These are phyloP conservation scores for Cabera pusaria DNA, from an alignment of 2,888 invertebrate genomes.

Conservation along the genomic window DNA sequence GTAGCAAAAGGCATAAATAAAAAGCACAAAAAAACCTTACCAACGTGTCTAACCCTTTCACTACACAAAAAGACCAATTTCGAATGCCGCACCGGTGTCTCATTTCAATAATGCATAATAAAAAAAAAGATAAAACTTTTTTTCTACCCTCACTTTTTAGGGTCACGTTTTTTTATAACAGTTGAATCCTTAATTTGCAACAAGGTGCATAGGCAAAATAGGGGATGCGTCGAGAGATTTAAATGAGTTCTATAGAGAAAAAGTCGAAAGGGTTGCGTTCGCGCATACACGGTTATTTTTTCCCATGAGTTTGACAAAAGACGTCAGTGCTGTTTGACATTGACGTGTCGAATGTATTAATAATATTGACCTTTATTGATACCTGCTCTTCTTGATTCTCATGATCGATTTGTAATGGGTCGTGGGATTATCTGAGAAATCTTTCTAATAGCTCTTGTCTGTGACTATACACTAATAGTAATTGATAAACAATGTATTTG, in stretches of 20 bases:
- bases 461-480: too few relatives aligned
- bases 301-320: slow-evolving; percentile 67
- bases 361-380: slow-evolving; percentile 45
- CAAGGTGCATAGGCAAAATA: slow-evolving; percentile 79
- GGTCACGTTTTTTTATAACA: slow-evolving; percentile 72
- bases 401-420: slow-evolving; percentile 38
- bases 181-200: slow-evolving; percentile 82
- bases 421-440: slow-evolving; percentile 1
- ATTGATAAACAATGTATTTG: too few relatives aligned
- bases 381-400: slow-evolving; percentile 33
- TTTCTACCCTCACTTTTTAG: slow-evolving; percentile 79
- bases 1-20: slow-evolving; percentile 60
- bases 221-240: slow-evolving; percentile 68
- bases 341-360: slow-evolving; percentile 60
- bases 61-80: slow-evolving; percentile 76
- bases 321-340: slow-evolving; percentile 65
- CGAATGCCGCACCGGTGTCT: slow-evolving; percentile 80
- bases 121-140: slow-evolving; percentile 77
- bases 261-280: slow-evolving; percentile 58
- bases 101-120: slow-evolving; percentile 79
- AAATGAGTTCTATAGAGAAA: slow-evolving; percentile 76
- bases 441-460: too few relatives aligned
- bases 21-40: slow-evolving; percentile 59
- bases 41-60: slow-evolving; percentile 68
- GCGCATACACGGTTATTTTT: slow-evolving; percentile 52